Conservation (phyloP, 2,797 vertebrate genomes). For the Lithobates sylvaticus region DNA sequence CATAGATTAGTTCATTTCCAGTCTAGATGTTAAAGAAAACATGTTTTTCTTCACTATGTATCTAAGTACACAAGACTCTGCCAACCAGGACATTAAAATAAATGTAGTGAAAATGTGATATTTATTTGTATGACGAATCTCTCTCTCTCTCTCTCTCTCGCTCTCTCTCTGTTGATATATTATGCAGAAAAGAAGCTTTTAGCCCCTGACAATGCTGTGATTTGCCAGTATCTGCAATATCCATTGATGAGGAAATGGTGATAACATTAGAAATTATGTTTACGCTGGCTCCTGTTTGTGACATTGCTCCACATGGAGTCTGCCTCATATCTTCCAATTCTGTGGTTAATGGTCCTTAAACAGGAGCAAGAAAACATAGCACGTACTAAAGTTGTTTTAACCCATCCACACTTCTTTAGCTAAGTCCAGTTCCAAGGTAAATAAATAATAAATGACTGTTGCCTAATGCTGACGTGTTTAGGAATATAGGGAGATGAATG, state of each 20-base stretch:
- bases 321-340: not conserved
- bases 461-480: too few relatives aligned
- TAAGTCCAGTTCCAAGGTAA: too few relatives aligned
- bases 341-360: not conserved
- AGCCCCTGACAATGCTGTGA: not conserved
- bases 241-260: not conserved
- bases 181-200: not conserved
- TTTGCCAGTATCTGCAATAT: not conserved
- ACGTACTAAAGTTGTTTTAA: not conserved
- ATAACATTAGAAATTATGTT: not conserved
- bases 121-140: not conserved
- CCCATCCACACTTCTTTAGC: too few relatives aligned
- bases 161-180: not conserved
- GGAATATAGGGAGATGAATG: too few relatives aligned
- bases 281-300: not conserved
- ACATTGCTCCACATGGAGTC: slow-evolving; percentile 3
- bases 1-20: not conserved
- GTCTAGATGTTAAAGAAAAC: not conserved
- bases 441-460: too few relatives aligned
- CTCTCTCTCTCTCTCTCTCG: too few relatives aligned
- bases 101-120: not conserved
- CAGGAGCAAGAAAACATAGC: not conserved
- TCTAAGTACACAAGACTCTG: not conserved
- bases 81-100: not conserved
- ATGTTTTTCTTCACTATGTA: not conserved